These are phyloP conservation scores for Eremophila alpestris DNA, from an alignment of 2,797 vertebrate species.

Conservation along the genomic window DNA sequence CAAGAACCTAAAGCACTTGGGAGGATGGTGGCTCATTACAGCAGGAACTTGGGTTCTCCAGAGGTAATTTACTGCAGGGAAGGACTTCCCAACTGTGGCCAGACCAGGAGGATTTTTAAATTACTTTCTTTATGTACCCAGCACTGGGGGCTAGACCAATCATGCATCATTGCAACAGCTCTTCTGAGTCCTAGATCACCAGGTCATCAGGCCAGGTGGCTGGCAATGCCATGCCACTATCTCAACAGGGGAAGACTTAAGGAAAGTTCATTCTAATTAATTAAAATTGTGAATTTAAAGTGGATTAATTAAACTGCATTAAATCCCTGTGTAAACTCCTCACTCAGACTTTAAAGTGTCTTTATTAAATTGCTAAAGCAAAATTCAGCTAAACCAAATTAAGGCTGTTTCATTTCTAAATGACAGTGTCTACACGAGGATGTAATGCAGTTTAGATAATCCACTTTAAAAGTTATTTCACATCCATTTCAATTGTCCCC, in stretches of 20 bases:
- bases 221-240: not conserved
- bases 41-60: conserved; percentile 13
- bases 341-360: conserved; percentile 41
- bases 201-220: not conserved
- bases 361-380: conserved; percentile 56
- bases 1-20: conserved; percentile 28
- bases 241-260: not conserved
- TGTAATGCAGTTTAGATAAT: conserved; percentile 59
- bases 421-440: conserved; percentile 44
- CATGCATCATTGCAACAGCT: not conserved
- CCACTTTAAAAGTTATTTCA: conserved; percentile 58
- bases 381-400: conserved; percentile 56
- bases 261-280: conserved; percentile 38
- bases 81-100: not conserved
- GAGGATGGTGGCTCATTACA: conserved; percentile 15
- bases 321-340: conserved; percentile 53
- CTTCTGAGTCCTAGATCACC: not conserved
- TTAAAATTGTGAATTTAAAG: conserved; percentile 48
- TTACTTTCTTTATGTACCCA: not conserved
- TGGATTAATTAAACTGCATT: conserved; percentile 61
- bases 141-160: not conserved
- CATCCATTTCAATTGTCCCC: conserved; percentile 55
- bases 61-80: conserved; percentile 30
- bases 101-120: conserved; percentile 39
- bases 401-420: conserved; percentile 53